Evolutionary conservation across 2,797 vertebrate genomes (phyloP).

Genomic region (Poeciliopsis infans): DNA sequence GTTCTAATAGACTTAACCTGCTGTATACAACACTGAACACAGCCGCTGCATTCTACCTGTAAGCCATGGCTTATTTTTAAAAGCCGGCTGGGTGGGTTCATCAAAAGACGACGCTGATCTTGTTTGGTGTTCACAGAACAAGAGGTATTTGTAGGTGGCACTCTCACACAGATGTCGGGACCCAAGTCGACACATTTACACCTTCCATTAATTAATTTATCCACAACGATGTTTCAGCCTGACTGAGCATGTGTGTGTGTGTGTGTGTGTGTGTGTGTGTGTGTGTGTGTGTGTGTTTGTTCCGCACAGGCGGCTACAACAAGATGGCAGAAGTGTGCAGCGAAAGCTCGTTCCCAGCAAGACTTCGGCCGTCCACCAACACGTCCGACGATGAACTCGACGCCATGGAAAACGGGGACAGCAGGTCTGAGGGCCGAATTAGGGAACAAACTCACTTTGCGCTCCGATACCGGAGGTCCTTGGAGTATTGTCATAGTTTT

Average conservation of each 20-base stretch:
- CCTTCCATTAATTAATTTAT: background rate
- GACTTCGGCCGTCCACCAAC: slow-evolving; percentile 64
- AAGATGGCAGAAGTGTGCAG: slow-evolving; percentile 81
- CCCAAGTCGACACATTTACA: slow-evolving; percentile 32
- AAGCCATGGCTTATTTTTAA: slow-evolving; percentile 74
- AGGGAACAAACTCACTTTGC: background rate
- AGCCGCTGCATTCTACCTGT: slow-evolving; percentile 33
- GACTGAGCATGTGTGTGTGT: background rate
- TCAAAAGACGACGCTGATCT: slow-evolving; percentile 70
- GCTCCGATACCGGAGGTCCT: background rate
- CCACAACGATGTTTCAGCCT: background rate
- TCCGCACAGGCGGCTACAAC: slow-evolving; percentile 30
- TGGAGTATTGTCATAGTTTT: background rate
- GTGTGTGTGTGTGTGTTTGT: background rate
- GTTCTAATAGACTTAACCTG: slow-evolving; percentile 60
- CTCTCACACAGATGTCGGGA: slow-evolving; percentile 53
- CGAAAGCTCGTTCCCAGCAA: slow-evolving; percentile 78
- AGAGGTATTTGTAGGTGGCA: slow-evolving; percentile 75
- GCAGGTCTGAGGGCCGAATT: slow-evolving; percentile 79
- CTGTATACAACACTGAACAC: slow-evolving; percentile 35
- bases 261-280: background rate
- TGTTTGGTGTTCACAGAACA: slow-evolving; percentile 79
- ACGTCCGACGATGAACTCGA: slow-evolving; percentile 80
- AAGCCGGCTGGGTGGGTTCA: slow-evolving; percentile 66
- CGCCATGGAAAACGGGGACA: slow-evolving; percentile 83